Base-by-base conservation (phyloP, 2,113 vertebrate species). In the Dromaius novaehollandiae region DNA sequence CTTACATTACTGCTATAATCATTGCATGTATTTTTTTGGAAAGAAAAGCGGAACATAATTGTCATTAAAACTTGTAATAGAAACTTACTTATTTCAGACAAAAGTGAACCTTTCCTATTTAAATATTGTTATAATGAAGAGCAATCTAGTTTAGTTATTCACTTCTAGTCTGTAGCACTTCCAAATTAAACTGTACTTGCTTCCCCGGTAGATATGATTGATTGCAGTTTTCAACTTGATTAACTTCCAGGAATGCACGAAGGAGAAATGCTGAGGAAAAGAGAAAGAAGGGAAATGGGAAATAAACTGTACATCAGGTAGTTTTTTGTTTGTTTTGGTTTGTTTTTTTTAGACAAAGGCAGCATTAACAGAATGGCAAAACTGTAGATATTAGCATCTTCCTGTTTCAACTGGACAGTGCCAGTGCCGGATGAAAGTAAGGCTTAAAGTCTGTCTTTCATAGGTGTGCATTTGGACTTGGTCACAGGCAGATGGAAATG, bases 161-260 rank as follows among this genome's bases (percentile, higher is more conserved):
- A 73, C 63, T 93, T 75, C 24, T 77, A 71, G 24, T 82, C 87
- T 93, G 56, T 79, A 76, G 60, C 93, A 68, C 58, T 88, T 97
- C 82, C 50, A 90, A 24, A 50, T 86, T 93, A 88, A 95, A 86
- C 81, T 90, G 51, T 84, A 36, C 40, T 90, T 95, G 42, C 86
- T 96, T 96, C 28, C 16, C 55, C 79, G 51, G 64, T 88, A 88
- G 91, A 82, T 16, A 13, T 96, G 95, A 97, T 95, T 92, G 88
- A 97, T 96, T 89, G 53, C 48, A 60, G n/a, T 80, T 97, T 96
- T 95, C 80, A 95, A 82, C 81, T 95, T 96, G 96, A 95, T 93
- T 96, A 93, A 95, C 79, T 93, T 95, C 74, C 56, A 96, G 93
- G 96, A 97, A 97, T 96, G 89, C 11, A 9, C 34, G 85, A 75